Percentiles rank a stretch among this genome's conserved stretches.
Conservation (phyloP, 2,797 vertebrate genomes). For the Pseudochirops corinnae region DNA sequence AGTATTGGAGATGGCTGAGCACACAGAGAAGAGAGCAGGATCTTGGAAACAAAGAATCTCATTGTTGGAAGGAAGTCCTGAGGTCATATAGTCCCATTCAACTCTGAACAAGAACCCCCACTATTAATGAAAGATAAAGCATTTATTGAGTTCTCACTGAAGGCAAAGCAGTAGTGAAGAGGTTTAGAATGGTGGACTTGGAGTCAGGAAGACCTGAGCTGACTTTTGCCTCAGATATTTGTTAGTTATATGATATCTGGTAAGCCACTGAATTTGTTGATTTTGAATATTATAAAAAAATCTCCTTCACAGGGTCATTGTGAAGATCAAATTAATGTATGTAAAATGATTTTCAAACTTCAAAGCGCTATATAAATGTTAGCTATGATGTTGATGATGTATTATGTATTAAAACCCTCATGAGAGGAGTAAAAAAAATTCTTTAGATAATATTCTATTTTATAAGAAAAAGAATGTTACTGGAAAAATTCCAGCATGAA, state of each 20-base stretch:
- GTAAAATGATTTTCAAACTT: constrained; percentile 5
- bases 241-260: not conserved
- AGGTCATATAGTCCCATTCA: not conserved
- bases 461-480: not conserved
- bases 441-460: not conserved
- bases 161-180: not conserved
- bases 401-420: not conserved
- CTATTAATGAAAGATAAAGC: not conserved
- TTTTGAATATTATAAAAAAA: constrained; percentile 8
- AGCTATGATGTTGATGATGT: not conserved
- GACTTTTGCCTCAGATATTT: not conserved
- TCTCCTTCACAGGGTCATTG: not conserved
- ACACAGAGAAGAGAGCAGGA: too few relatives aligned
- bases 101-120: not conserved
- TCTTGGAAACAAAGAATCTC: not conserved
- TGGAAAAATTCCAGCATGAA: not conserved
- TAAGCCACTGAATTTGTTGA: not conserved
- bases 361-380: not conserved
- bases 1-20: too few relatives aligned
- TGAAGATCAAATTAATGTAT: constrained; percentile 36
- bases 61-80: not conserved
- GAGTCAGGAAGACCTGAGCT: not conserved
- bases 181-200: not conserved
- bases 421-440: not conserved
- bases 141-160: not conserved